These are phyloP conservation scores for Daubentonia madagascariensis DNA, from an alignment of 2,113 vertebrate genomes.

Conservation along the genomic window DNA sequence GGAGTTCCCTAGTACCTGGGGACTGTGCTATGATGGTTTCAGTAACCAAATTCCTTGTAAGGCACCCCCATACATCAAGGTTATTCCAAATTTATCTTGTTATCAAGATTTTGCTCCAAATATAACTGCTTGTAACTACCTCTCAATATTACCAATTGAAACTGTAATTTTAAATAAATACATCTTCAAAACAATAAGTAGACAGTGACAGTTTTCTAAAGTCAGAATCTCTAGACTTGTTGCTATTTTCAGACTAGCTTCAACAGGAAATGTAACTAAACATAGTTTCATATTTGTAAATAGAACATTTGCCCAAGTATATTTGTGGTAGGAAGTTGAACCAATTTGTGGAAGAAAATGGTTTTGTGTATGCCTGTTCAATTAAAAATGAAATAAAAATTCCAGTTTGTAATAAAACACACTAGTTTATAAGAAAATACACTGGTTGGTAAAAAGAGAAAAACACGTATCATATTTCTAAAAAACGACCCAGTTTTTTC, in stretches of 20 bases:
- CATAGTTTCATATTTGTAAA: constrained; percentile 3
- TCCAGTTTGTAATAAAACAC: not conserved
- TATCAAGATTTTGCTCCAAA: not conserved
- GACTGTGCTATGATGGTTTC: not conserved
- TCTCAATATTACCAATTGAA: not conserved
- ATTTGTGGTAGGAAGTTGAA: not conserved
- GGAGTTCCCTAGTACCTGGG: not conserved
- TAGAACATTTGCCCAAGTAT: not conserved
- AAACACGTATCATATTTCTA: not conserved
- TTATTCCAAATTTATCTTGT: not conserved
- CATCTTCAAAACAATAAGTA: not conserved
- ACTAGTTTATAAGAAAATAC: not conserved
- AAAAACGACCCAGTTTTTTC: not conserved
- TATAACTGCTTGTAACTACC: not conserved
- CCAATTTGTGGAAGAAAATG: not conserved
- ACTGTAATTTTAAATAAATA: not conserved
- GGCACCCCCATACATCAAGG: not conserved
- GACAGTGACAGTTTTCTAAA: not conserved
- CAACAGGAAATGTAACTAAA: not conserved
- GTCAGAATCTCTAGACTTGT: not conserved
- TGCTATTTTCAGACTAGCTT: constrained; percentile 10
- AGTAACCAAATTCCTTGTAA: not conserved
- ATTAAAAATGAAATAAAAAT: constrained; percentile 8
- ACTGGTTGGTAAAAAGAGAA: not conserved
- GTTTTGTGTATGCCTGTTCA: not conserved